Conservation (phyloP, 2,797 vertebrate genomes). For the Steatocranus sp. region DNA sequence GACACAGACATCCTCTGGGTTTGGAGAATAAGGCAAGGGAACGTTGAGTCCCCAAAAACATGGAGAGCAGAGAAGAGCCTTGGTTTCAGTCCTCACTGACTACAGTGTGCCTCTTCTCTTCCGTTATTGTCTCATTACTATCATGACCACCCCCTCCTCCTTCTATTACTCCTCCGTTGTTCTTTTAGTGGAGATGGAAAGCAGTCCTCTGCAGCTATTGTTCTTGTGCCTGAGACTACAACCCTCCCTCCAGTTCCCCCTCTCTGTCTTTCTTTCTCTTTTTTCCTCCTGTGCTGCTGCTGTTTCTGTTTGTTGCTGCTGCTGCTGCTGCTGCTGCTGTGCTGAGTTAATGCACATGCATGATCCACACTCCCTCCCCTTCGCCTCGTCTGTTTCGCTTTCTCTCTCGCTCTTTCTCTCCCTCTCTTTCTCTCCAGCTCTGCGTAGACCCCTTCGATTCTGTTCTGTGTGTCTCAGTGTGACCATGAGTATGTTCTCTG, state of each 20-base stretch:
- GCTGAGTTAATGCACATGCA: conserved; percentile 79
- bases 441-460: conserved; percentile 43
- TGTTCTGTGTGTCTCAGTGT: conserved; percentile 20
- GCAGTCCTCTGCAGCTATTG: conserved; percentile 81
- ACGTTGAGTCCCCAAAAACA: conserved; percentile 68
- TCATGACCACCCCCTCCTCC: conserved; percentile 58
- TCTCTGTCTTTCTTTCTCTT: conserved; percentile 58
- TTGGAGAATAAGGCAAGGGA: conserved; percentile 63
- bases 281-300: conserved; percentile 59
- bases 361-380: conserved; percentile 72
- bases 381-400: conserved; percentile 53
- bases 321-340: conserved; percentile 50
- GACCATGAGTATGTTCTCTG: not conserved
- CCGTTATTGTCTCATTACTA: conserved; percentile 63
- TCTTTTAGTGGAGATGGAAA: conserved; percentile 72
- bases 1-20: conserved; percentile 88
- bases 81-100: conserved; percentile 58
- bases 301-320: conserved; percentile 67
- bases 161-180: conserved; percentile 61
- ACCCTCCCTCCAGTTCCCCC: conserved; percentile 72
- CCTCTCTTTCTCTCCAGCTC: conserved; percentile 43
- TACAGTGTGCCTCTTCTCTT: conserved; percentile 55
- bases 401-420: conserved; percentile 36
- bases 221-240: conserved; percentile 67
- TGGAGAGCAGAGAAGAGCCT: conserved; percentile 64